phyloP scores from a whole-genome alignment of 1,140 invertebrate species.

The Uloborus diversus region DNA sequence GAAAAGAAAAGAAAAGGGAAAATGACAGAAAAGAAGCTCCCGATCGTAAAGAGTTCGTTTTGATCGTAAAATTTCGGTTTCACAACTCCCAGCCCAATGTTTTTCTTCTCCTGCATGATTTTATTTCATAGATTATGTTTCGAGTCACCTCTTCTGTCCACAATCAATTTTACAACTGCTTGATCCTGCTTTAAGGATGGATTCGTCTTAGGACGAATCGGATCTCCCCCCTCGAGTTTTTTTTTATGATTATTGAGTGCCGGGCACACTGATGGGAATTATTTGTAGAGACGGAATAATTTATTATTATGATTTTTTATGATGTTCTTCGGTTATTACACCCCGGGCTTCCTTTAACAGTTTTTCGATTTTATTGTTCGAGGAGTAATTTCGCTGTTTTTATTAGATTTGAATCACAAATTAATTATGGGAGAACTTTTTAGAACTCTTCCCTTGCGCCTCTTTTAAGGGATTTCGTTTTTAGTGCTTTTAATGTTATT shows the following conservation, averaged over 20 bases:
- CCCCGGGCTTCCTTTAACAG: not conserved
- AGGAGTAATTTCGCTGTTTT: constrained; percentile 12
- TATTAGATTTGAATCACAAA: constrained; percentile 2
- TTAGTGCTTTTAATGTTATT: too few relatives aligned
- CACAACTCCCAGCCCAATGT: constrained; percentile 17
- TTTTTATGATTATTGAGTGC: constrained; percentile 39
- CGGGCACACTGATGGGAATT: not conserved
- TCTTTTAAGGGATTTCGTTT: not conserved
- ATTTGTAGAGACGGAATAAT: constrained; percentile 32
- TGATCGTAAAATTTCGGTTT: constrained; percentile 51
- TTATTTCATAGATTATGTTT: constrained; percentile 25
- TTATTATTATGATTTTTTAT: constrained; percentile 51
- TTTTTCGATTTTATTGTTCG: constrained; percentile 15
- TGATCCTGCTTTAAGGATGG: constrained; percentile 26
- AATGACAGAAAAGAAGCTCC: constrained; percentile 36
- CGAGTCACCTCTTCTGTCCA: constrained; percentile 25
- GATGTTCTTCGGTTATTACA: constrained; percentile 21
- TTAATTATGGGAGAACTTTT: not conserved
- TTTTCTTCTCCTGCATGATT: not conserved
- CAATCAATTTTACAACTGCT: constrained; percentile 48
- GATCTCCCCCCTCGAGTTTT: not conserved
- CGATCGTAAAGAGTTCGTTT: constrained; percentile 38
- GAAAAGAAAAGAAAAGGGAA: too few relatives aligned
- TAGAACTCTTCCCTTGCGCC: not conserved
- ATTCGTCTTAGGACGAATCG: constrained; percentile 12